Base-by-base conservation (phyloP, 2,888 invertebrate species). In the Euzophera pinguis region DNA sequence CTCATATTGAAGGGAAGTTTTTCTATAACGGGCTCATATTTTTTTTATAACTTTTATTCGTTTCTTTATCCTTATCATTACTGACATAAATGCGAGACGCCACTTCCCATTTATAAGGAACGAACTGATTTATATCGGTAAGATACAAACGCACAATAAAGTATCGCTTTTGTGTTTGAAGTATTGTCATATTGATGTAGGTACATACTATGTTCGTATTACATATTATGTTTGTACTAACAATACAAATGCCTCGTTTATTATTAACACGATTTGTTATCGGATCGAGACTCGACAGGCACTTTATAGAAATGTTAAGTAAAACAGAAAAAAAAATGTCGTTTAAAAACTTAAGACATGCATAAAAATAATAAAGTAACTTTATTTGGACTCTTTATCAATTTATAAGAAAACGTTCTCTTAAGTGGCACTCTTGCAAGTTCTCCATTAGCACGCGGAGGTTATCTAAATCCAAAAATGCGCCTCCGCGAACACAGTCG, bases 1-100 rank as follows among this genome's bases (percentile, higher is more conserved):
- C 63, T 61, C 59, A 64, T 61, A 64, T 60, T 52, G 56, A 54
- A 63, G 58, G 50, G 54, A 60, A 63, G 57, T 64, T 69, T 51
- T 64, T 63, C 57, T 62, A 59, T 64, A 60, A 63, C 57, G 47
- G 45, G 52, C 54, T 50, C 22, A 62, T 60, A 61, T 61, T 63
- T 66, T n/a, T 61, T 62, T 55, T 48, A 56, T 55, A 53, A 51
- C 61, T 62, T 60, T 59, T 49, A 57, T 55, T 53, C 50, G 53
- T 53, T 53, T 52, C 54, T 52, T 50, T 57, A 58, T 53, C 43
- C 43, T 51, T 51, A 51, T 51, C 43, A 51, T 51, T 51, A 51
- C 43, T 42, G 51, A 51, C 51, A 43, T 51, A 51, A 51, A 51
- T 51, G 43, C 35, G 43, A 34, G 34, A 27, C 43, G 51, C 35